Evolutionary conservation across 2,113 vertebrate species (phyloP).

Genomic region (Archilochus colubris): DNA sequence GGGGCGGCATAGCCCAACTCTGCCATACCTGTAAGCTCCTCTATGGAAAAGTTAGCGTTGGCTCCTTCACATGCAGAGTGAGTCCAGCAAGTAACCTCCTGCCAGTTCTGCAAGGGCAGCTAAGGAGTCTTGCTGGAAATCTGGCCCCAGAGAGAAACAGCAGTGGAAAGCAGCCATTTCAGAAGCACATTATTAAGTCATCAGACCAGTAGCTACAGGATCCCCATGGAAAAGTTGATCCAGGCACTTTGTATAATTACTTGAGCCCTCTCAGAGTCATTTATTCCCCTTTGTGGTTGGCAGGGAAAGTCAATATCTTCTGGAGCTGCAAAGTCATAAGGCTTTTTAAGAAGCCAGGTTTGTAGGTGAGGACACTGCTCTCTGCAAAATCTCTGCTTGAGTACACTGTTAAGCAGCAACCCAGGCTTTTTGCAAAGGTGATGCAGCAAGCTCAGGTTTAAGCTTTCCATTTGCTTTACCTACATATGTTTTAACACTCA

Average conservation of each 20-base stretch:
- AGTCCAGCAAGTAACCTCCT: slow-evolving; percentile 13
- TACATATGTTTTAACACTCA: slow-evolving; percentile 56
- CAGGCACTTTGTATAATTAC: slow-evolving; percentile 55
- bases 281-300: slow-evolving; percentile 56
- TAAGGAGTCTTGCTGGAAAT: slow-evolving; percentile 56
- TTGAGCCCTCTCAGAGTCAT: slow-evolving; percentile 48
- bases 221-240: slow-evolving; percentile 37
- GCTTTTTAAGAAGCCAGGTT: slow-evolving; percentile 59
- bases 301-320: slow-evolving; percentile 40
- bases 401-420: slow-evolving; percentile 23
- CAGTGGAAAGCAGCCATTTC: slow-evolving; percentile 55
- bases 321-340: slow-evolving; percentile 32
- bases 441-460: slow-evolving; percentile 42
- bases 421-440: slow-evolving; percentile 21
- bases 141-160: slow-evolving; percentile 53
- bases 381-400: slow-evolving; percentile 49
- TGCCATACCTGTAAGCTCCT: slow-evolving; percentile 35
- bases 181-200: slow-evolving; percentile 61
- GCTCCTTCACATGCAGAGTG: neutral
- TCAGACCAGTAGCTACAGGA: slow-evolving; percentile 62
- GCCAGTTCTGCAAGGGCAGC: slow-evolving; percentile 61
- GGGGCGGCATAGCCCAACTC: neutral
- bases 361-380: slow-evolving; percentile 68
- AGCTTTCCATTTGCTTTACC: slow-evolving; percentile 55
- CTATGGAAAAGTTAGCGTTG: slow-evolving; percentile 49